Evolutionary conservation across 2,888 invertebrate genomes (phyloP).

Genomic region (Apantesis nais): DNA sequence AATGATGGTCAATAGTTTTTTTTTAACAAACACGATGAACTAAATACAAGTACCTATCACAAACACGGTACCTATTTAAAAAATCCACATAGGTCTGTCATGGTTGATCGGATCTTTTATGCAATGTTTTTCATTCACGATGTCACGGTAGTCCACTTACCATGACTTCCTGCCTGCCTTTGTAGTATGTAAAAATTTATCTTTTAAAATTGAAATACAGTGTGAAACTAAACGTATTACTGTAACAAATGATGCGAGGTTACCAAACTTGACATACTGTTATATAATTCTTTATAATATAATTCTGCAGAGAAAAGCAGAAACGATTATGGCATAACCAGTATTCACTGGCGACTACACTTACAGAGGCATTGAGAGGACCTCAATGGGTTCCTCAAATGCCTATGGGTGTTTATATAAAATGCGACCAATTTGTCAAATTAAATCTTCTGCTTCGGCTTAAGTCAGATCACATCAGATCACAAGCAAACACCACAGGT

Average conservation of each 20-base stretch:
- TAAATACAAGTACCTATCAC: slow-evolving; percentile 1
- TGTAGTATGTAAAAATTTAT: slow-evolving; percentile 33
- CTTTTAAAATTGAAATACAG: slow-evolving; percentile 34
- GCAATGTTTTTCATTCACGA: slow-evolving; percentile 56
- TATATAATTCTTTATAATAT: too few species aligned
- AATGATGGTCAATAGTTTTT: background rate
- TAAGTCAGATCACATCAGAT: background rate
- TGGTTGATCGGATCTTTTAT: slow-evolving; percentile 63
- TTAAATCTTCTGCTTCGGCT: background rate
- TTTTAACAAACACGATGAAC: slow-evolving; percentile 1
- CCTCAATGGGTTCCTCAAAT: background rate
- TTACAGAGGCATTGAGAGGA: background rate
- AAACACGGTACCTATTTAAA: slow-evolving; percentile 40
- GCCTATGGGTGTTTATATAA: background rate
- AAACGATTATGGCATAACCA: background rate
- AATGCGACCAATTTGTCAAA: background rate
- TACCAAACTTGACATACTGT: background rate
- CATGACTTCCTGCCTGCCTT: slow-evolving; percentile 19
- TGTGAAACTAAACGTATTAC: slow-evolving; percentile 42
- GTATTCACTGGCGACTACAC: background rate
- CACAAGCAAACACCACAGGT: background rate
- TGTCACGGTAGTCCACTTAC: slow-evolving; percentile 48
- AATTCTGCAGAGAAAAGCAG: background rate
- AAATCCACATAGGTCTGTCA: slow-evolving; percentile 47
- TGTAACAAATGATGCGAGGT: slow-evolving; percentile 8